phyloP scores from a whole-genome alignment of 1,140 invertebrate genomes.

The Gryon sp. region DNA sequence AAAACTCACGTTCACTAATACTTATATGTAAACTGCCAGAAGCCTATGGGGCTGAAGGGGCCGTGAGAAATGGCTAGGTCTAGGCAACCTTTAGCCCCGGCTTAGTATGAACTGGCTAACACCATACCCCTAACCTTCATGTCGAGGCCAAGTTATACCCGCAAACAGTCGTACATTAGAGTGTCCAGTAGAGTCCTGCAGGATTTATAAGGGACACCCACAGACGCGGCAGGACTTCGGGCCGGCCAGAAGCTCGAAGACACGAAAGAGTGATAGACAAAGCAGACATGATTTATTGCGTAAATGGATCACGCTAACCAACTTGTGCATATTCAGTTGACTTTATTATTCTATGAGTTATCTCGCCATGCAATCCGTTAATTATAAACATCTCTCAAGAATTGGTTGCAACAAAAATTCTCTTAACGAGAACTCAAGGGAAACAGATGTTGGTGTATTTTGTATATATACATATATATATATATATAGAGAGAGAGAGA shows the following conservation, averaged over 20 bases:
- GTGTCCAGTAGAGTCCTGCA: conserved; percentile 78
- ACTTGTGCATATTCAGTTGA: conserved; percentile 22
- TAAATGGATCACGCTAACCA: conserved; percentile 16
- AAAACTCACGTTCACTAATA: conserved; percentile 49
- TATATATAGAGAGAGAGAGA: too few relatives aligned
- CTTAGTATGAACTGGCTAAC: conserved; percentile 77
- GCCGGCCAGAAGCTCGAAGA: conserved; percentile 70
- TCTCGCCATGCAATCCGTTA: conserved; percentile 1
- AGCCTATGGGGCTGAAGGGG: conserved; percentile 65
- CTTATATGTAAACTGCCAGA: conserved; percentile 44
- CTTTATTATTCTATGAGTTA: conserved; percentile 32
- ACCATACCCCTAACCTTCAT: conserved; percentile 76
- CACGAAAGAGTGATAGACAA: conserved; percentile 57
- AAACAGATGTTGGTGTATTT: conserved; percentile 39
- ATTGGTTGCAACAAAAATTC: conserved; percentile 37
- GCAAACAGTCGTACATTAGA: conserved; percentile 81
- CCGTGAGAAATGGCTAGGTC: conserved; percentile 78
- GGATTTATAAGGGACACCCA: conserved; percentile 78
- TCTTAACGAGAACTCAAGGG: conserved; percentile 64
- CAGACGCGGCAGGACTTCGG: conserved; percentile 65
- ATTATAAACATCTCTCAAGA: conserved; percentile 15
- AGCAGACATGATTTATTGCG: conserved; percentile 29
- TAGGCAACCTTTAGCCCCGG: conserved; percentile 78
- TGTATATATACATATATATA: conserved; percentile 24
- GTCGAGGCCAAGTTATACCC: conserved; percentile 79